phyloP scores from a whole-genome alignment of 2,888 invertebrate species.

The Drosophila rubida region DNA sequence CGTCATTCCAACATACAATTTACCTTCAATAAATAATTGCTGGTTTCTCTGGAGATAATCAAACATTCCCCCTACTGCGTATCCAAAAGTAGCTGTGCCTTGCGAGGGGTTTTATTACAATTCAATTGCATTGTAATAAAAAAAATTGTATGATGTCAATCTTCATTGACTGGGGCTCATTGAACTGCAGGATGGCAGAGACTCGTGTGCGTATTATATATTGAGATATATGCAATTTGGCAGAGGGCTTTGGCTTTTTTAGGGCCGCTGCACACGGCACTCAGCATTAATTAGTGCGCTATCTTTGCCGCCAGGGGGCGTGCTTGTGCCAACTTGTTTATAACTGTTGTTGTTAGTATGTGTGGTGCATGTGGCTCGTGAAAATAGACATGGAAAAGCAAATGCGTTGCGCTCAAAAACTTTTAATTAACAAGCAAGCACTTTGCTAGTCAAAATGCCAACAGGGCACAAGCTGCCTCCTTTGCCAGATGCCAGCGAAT shows the following conservation, averaged over 20 bases:
- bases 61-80: slow-evolving; percentile 53
- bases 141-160: slow-evolving; percentile 24
- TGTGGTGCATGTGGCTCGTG: slow-evolving; percentile 35
- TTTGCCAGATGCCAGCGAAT: slow-evolving; percentile 54
- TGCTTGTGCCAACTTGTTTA: slow-evolving; percentile 25
- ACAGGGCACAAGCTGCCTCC: slow-evolving; percentile 23
- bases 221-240: slow-evolving; percentile 7
- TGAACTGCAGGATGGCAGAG: slow-evolving; percentile 18
- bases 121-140: slow-evolving; percentile 55
- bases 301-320: slow-evolving; percentile 35
- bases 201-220: not conserved
- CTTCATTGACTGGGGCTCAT: slow-evolving; percentile 31
- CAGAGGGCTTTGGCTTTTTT: slow-evolving; percentile 45
- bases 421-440: slow-evolving; percentile 55
- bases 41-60: slow-evolving; percentile 39
- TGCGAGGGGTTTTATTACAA: slow-evolving; percentile 38
- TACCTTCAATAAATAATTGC: slow-evolving; percentile 40
- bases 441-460: slow-evolving; percentile 35
- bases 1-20: slow-evolving; percentile 45
- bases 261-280: slow-evolving; percentile 22
- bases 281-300: slow-evolving; percentile 24
- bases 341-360: slow-evolving; percentile 34
- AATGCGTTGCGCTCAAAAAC: slow-evolving; percentile 37
- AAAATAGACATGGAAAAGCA: slow-evolving; percentile 21
- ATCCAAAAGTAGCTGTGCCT: slow-evolving; percentile 37